Evolutionary conservation across 2,888 invertebrate genomes (phyloP).

Genomic region (Apamea sordens): DNA sequence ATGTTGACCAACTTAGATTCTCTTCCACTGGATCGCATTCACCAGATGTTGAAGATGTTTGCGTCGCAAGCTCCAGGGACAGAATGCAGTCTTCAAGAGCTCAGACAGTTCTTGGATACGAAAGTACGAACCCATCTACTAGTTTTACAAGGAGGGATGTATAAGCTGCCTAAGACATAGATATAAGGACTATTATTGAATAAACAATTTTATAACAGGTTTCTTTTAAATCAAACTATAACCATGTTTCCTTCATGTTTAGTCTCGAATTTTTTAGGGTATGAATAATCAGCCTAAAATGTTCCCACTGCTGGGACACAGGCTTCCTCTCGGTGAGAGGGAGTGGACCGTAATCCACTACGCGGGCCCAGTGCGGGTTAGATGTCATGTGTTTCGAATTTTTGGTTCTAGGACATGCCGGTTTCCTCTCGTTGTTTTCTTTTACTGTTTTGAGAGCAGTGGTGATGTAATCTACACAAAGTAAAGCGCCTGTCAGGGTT

Average conservation of each 20-base stretch:
- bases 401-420: no score
- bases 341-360: no score
- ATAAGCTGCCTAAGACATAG: conserved; percentile 94
- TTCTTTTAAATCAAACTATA: background rate
- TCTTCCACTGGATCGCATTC: conserved; percentile 97
- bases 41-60: conserved; percentile 99
- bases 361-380: no score
- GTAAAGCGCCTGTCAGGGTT: no score
- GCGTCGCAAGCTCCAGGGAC: conserved; percentile 97
- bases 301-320: no score
- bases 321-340: no score
- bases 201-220: conserved; percentile 9
- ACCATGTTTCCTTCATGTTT: background rate
- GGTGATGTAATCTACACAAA: no score
- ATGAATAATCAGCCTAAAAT: no score
- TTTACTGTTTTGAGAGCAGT: no score
- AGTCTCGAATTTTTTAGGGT: background rate
- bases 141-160: conserved; percentile 95
- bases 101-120: conserved; percentile 96
- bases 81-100: conserved; percentile 96
- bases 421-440: no score
- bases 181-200: conserved; percentile 29
- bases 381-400: no score
- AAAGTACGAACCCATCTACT: conserved; percentile 98
- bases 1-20: conserved; percentile 99